Percentiles rank a stretch among this genome's conserved stretches.
These are phyloP conservation scores for Crotalus viridis DNA, from an alignment of 2,113 vertebrate genomes.

Conservation along the genomic window DNA sequence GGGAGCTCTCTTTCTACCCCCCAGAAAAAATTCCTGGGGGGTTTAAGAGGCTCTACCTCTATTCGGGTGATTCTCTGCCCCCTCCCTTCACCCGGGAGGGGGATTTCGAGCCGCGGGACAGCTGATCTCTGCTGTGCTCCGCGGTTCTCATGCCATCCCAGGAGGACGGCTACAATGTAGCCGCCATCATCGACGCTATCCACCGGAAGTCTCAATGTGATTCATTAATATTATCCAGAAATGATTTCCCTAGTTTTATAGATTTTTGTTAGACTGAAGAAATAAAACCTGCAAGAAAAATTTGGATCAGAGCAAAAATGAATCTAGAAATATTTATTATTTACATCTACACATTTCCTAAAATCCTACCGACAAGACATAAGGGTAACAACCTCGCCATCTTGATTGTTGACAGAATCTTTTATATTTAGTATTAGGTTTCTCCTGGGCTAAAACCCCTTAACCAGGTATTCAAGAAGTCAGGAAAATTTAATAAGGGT, in stretches of 20 bases:
- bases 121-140: too few species aligned
- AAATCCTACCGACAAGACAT: not conserved
- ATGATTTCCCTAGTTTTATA: not conserved
- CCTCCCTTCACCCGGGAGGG: too few species aligned
- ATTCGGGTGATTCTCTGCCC: too few species aligned
- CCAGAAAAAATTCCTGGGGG: too few species aligned
- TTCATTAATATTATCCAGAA: not conserved
- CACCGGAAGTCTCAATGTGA: not conserved
- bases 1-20: too few species aligned
- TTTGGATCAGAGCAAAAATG: not conserved
- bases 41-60: too few species aligned
- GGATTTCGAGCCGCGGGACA: too few species aligned
- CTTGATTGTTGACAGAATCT: not conserved
- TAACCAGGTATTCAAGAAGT: not conserved
- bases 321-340: not conserved
- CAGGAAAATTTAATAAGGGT: not conserved
- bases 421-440: not conserved
- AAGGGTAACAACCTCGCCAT: not conserved
- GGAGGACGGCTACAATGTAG: too few species aligned
- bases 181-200: too few species aligned
- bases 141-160: too few species aligned
- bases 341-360: not conserved
- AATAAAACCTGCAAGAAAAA: not conserved
- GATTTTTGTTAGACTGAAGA: not conserved
- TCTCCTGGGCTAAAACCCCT: not conserved